Conservation (phyloP, 2,888 invertebrate genomes). For the Xestia xanthographa region DNA sequence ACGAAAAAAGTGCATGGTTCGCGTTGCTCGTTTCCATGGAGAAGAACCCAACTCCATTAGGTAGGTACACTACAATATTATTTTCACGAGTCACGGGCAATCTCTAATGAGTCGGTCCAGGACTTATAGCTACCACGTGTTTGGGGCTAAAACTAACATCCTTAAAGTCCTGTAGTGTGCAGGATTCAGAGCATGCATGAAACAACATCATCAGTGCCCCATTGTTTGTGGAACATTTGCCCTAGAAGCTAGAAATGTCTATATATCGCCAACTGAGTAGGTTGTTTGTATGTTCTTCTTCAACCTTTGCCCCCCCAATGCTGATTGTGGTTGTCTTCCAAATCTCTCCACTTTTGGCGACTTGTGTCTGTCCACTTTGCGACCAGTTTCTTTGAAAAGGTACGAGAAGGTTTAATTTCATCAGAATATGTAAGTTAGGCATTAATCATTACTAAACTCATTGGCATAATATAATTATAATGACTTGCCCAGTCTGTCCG, state of each 20-base stretch:
- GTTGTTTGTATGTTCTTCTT: not conserved
- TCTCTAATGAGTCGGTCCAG: not conserved
- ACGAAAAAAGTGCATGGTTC: too few relatives aligned
- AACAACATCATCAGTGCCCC: not conserved
- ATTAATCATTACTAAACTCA: slow-evolving; percentile 19
- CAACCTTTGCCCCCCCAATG: too few relatives aligned
- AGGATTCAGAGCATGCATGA: not conserved
- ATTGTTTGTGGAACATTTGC: not conserved
- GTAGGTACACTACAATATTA: too few relatives aligned
- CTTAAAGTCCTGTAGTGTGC: not conserved
- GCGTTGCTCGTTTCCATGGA: too few relatives aligned
- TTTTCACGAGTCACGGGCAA: not conserved
- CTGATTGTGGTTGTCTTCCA: too few relatives aligned
- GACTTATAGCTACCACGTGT: not conserved
- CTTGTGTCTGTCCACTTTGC: too few relatives aligned
- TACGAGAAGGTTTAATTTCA: not conserved
- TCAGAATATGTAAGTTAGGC: not conserved
- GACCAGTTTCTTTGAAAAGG: too few relatives aligned
- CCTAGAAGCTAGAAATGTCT: not conserved
- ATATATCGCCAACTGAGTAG: not conserved
- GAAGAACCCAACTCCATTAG: too few relatives aligned
- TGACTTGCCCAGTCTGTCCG: not conserved
- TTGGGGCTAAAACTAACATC: not conserved
- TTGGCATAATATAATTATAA: slow-evolving; percentile 7
- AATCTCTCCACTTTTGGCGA: too few relatives aligned